Evolutionary conservation across 2,797 vertebrate genomes (phyloP).

Genomic region (Eulemur albifrons): DNA sequence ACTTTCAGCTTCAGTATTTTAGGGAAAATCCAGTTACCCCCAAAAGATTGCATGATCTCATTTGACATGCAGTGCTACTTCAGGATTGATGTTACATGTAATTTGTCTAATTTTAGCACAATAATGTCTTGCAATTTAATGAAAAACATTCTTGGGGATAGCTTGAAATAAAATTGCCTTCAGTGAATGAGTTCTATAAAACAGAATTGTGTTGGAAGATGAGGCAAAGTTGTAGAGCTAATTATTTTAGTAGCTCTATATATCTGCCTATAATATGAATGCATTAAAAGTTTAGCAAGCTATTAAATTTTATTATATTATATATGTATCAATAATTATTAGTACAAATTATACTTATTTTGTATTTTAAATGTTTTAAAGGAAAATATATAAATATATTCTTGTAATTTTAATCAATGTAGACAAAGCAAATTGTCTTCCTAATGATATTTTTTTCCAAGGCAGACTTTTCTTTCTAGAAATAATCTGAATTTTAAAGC

Average conservation of each 20-base stretch:
- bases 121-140: constrained; percentile 48
- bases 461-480: background rate
- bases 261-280: background rate
- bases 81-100: constrained; percentile 52
- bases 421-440: background rate
- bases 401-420: background rate
- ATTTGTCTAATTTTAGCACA: constrained; percentile 70
- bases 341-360: background rate
- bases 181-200: background rate
- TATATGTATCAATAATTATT: background rate
- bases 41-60: constrained; percentile 63
- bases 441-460: background rate
- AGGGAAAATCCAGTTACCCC: constrained; percentile 54
- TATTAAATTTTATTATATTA: background rate
- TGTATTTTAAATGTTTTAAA: background rate
- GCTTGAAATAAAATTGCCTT: constrained; percentile 46
- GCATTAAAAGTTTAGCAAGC: background rate
- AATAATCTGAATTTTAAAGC: background rate
- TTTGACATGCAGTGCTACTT: constrained; percentile 42
- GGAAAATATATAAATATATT: background rate
- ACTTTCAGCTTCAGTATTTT: constrained; percentile 58
- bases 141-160: constrained; percentile 43
- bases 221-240: background rate
- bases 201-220: background rate
- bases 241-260: background rate